A percentile compares a stretch with the other conserved stretches of the same genome.
These are phyloP conservation scores for Grammatotria lemairii DNA, from an alignment of 2,113 vertebrate genomes.

Conservation along the genomic window DNA sequence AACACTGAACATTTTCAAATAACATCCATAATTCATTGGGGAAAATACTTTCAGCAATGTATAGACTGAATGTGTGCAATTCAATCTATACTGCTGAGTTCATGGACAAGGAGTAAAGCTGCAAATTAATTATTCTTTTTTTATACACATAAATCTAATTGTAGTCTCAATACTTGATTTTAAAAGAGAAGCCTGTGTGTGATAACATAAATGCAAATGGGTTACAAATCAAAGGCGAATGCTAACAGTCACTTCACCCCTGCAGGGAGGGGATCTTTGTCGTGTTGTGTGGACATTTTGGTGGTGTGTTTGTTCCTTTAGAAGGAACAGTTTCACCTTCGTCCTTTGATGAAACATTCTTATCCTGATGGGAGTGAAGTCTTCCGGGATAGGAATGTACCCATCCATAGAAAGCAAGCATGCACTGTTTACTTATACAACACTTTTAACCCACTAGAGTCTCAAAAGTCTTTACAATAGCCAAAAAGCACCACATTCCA, in stretches of 20 bases:
- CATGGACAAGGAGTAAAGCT: conserved; percentile 41
- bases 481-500: background rate
- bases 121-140: conserved; percentile 54
- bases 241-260: background rate
- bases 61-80: conserved; percentile 22
- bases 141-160: background rate
- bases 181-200: background rate
- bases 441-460: background rate
- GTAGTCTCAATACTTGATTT: conserved; percentile 41
- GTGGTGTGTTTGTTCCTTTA: background rate
- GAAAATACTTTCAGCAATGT: conserved; percentile 32
- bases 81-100: conserved; percentile 22
- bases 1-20: conserved; percentile 56
- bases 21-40: conserved; percentile 54
- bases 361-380: background rate
- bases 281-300: background rate
- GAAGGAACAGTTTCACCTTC: background rate
- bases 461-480: background rate
- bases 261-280: background rate
- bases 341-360: background rate
- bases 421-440: background rate
- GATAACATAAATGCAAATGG: background rate
- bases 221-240: background rate
- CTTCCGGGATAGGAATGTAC: background rate
- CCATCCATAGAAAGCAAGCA: background rate